Conservation (phyloP, 1,140 invertebrate species). For the Forficula auricularia region DNA sequence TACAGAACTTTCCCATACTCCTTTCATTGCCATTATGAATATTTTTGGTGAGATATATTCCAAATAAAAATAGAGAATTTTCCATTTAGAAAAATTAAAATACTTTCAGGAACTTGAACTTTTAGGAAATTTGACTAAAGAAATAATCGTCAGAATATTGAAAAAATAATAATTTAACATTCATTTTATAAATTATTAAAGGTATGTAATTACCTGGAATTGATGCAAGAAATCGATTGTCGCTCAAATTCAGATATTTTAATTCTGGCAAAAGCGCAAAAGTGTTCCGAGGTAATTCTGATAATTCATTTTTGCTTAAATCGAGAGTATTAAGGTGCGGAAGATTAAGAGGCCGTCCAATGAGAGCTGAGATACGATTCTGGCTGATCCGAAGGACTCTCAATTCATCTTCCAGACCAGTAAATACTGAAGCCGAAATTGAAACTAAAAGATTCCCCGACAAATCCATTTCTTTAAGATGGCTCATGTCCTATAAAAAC, state of each 20-base stretch:
- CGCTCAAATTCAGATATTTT: constrained; percentile 57
- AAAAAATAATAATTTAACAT: too few relatives aligned
- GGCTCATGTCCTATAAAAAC: constrained; percentile 39
- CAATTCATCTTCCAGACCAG: constrained; percentile 51
- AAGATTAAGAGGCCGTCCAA: constrained; percentile 43
- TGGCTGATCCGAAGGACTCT: constrained; percentile 53
- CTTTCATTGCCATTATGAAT: too few relatives aligned
- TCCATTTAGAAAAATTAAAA: too few relatives aligned
- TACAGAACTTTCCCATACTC: too few relatives aligned
- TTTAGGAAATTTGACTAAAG: too few relatives aligned
- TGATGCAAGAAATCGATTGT: constrained; percentile 47
- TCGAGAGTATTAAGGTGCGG: constrained; percentile 48
- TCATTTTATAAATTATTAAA: too few relatives aligned
- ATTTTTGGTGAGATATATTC: too few relatives aligned
- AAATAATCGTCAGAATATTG: too few relatives aligned
- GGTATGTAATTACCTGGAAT: constrained; percentile 32
- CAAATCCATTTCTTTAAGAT: constrained; percentile 53
- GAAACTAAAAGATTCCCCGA: constrained; percentile 57
- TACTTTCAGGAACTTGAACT: too few relatives aligned
- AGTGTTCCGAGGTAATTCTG: constrained; percentile 42
- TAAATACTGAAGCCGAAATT: constrained; percentile 53
- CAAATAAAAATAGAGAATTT: too few relatives aligned
- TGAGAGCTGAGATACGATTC: constrained; percentile 50
- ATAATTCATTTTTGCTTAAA: constrained; percentile 59
- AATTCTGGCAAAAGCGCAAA: constrained; percentile 50